These are phyloP conservation scores for Natator depressus DNA, from an alignment of 2,113 vertebrate species.

Conservation along the genomic window DNA sequence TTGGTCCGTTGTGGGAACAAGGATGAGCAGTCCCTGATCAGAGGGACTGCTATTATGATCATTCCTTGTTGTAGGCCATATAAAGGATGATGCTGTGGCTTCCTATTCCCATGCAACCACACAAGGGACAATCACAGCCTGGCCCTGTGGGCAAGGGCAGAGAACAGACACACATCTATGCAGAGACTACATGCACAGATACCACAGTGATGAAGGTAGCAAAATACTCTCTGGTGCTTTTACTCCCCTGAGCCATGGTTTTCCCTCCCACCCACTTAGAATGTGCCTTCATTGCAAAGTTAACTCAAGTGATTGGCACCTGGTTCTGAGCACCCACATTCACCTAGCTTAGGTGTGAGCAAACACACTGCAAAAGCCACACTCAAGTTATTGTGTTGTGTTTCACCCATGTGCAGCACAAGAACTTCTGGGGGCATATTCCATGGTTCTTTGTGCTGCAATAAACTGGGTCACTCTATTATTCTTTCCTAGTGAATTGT, in stretches of 20 bases:
- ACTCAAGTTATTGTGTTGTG: not conserved
- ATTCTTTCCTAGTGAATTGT: not conserved
- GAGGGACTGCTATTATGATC: not conserved
- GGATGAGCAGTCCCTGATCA: not conserved
- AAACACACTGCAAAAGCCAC: not conserved
- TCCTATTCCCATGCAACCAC: not conserved
- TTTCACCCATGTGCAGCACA: not conserved
- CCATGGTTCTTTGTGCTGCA: not conserved
- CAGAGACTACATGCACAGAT: not conserved
- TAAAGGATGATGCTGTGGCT: not conserved
- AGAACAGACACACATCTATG: not conserved
- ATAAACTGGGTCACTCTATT: not conserved
- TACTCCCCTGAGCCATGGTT: accelerated
- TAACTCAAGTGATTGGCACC: not conserved
- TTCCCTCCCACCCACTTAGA: not conserved
- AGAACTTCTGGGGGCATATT: not conserved
- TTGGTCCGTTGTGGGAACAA: not conserved
- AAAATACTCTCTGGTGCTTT: not conserved
- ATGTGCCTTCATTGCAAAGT: not conserved
- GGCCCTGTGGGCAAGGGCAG: not conserved
- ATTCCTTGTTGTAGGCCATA: not conserved
- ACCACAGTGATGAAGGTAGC: not conserved
- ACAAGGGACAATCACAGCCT: not conserved
- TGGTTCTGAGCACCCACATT: not conserved
- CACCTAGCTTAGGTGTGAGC: not conserved